phyloP scores from a whole-genome alignment of 1,140 invertebrate species.

The Anoplolepis gracilipes region DNA sequence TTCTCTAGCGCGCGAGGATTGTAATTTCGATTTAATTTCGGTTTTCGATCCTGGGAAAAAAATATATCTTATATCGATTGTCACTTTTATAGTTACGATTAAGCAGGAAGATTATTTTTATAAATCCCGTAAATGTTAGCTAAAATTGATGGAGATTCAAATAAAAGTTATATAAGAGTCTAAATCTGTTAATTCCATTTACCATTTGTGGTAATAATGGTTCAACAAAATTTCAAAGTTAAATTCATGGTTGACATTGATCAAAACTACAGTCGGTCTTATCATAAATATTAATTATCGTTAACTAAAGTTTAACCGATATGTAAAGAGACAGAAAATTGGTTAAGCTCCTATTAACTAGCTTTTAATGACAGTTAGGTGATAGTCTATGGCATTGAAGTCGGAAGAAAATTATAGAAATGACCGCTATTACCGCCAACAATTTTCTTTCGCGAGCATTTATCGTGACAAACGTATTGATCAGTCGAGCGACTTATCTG shows the following conservation, averaged over 20 bases:
- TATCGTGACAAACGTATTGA: conserved; percentile 38
- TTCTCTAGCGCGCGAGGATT: conserved; percentile 12
- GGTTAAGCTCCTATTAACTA: neutral
- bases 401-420: neutral
- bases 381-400: neutral
- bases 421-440: neutral
- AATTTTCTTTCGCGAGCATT: conserved; percentile 1
- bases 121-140: neutral
- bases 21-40: conserved; percentile 16
- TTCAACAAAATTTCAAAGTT: neutral
- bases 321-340: conserved; percentile 13
- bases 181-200: neutral
- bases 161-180: neutral
- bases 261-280: neutral
- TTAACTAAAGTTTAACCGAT: neutral
- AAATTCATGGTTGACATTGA: too few species aligned
- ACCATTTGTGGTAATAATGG: neutral
- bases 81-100: neutral
- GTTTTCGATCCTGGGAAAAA: neutral
- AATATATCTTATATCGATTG: neutral
- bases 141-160: neutral
- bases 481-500: conserved; percentile 31
- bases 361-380: neutral
- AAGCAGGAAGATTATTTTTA: neutral
- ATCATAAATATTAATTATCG: neutral